Percentiles rank a stretch among this genome's conserved stretches.
Evolutionary conservation across 2,113 vertebrate species (phyloP).

Genomic region (Picathartes gymnocephalus): DNA sequence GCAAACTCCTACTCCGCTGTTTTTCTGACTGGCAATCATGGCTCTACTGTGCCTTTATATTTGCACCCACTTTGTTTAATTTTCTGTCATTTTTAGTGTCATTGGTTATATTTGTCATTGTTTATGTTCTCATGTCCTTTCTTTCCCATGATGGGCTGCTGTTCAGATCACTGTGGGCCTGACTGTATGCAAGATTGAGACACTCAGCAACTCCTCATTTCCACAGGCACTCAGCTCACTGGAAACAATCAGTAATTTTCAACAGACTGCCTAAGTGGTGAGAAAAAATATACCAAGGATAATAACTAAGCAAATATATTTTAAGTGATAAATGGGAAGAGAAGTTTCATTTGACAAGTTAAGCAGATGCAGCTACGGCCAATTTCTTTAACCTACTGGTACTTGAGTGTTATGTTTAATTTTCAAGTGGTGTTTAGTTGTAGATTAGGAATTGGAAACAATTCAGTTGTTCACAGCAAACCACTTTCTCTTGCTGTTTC

Average conservation of each 20-base stretch:
- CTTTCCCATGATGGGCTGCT: neutral
- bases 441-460: neutral
- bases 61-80: neutral
- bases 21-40: constrained; percentile 44
- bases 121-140: constrained; percentile 2
- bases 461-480: neutral
- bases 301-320: constrained; percentile 3
- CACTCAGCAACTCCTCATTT: neutral
- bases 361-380: neutral
- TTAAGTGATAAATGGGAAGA: neutral
- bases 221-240: neutral
- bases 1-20: constrained; percentile 53
- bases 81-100: constrained; percentile 13
- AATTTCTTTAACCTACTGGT: neutral
- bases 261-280: neutral
- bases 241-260: neutral
- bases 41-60: constrained; percentile 28
- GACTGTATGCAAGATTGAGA: neutral
- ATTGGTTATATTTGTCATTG: constrained; percentile 13
- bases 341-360: constrained; percentile 1
- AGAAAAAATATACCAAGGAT: neutral
- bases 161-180: neutral
- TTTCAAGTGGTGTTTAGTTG: neutral
- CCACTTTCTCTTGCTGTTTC: neutral
- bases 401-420: neutral